These are phyloP conservation scores for Exaiptasia diaphana DNA, from an alignment of 64 coral and sea anemone species.

Conservation along the genomic window DNA sequence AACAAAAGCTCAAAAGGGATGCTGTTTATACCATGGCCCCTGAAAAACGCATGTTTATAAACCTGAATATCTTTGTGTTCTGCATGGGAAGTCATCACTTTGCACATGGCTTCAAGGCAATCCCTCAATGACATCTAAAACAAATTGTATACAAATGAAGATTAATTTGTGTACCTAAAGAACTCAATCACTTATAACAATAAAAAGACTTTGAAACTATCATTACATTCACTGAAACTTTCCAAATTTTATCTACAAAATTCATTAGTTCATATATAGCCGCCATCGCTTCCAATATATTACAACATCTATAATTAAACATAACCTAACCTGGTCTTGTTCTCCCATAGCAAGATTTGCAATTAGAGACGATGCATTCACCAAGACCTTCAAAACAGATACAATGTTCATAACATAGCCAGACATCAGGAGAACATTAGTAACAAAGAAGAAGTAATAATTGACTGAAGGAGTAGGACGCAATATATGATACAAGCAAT, in stretches of 20 bases:
- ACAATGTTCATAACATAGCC: background rate
- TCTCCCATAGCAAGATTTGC: slow-evolving; percentile 62
- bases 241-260: too few species aligned
- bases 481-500: too few species aligned
- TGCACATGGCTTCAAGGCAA: slow-evolving; percentile 65
- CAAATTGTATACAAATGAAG: background rate
- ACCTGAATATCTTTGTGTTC: slow-evolving; percentile 62
- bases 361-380: slow-evolving; percentile 60
- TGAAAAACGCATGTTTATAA: too few species aligned
- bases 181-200: too few species aligned
- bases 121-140: slow-evolving; percentile 59
- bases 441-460: background rate
- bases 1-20: too few species aligned
- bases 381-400: slow-evolving; percentile 46
- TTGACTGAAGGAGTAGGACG: too few species aligned
- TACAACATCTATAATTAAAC: too few species aligned
- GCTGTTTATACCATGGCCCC: too few species aligned
- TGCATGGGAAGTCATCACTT: slow-evolving; percentile 45
- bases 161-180: background rate
- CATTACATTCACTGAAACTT: too few species aligned
- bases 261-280: too few species aligned
- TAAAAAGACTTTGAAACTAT: too few species aligned
- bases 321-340: slow-evolving; percentile 67
- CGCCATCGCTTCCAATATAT: too few species aligned
- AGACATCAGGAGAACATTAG: background rate